These are phyloP conservation scores for Nyctibius bracteatus DNA, from an alignment of 2,113 vertebrate genomes.

Conservation along the genomic window DNA sequence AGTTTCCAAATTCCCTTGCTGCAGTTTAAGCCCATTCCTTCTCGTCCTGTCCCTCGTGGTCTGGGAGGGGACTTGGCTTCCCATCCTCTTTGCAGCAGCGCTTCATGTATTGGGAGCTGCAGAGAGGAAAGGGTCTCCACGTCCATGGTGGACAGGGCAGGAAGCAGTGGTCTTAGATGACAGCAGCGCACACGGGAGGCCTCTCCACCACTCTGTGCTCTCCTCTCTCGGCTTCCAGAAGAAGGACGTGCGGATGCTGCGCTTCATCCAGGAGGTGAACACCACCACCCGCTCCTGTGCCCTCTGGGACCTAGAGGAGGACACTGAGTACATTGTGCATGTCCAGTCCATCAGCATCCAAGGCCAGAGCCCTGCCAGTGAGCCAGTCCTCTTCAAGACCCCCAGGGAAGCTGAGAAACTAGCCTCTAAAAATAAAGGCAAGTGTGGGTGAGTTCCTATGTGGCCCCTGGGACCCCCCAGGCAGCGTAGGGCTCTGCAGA, in stretches of 20 bases:
- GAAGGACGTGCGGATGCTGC: constrained; percentile 93
- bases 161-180: background rate
- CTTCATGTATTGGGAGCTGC: background rate
- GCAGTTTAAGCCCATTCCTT: background rate
- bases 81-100: background rate
- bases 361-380: constrained; percentile 90
- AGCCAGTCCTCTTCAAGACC: constrained; percentile 90
- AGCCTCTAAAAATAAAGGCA: constrained; percentile 92
- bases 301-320: constrained; percentile 94
- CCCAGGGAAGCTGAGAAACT: constrained; percentile 91
- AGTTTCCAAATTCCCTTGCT: background rate
- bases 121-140: background rate
- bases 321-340: constrained; percentile 95
- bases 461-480: background rate
- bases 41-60: background rate
- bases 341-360: constrained; percentile 94
- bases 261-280: constrained; percentile 98
- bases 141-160: background rate
- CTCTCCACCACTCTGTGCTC: constrained; percentile 51
- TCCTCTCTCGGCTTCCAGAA: constrained; percentile 79
- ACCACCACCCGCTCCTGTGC: constrained; percentile 94
- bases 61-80: background rate
- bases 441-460: constrained; percentile 9
- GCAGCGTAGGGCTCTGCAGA: background rate
- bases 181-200: background rate